Evolutionary conservation across 2,888 invertebrate species (phyloP), one percentile per base, ranked within the genome.

Genomic region (Odontocolon sp.): DNA sequence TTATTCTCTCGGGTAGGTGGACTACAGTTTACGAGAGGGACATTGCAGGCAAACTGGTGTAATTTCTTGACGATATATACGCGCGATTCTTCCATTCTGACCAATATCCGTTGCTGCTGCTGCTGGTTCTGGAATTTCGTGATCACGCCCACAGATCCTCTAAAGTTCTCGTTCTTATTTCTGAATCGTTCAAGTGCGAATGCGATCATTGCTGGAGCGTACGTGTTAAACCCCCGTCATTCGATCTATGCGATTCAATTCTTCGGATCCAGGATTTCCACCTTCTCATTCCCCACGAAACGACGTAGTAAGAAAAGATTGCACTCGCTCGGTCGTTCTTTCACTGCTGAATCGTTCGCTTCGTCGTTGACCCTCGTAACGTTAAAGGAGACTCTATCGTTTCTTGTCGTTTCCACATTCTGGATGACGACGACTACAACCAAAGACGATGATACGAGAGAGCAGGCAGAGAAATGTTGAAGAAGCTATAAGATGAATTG

Each of bases 211-310:
- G 23, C 11, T 16, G 4, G 23, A 61, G 9, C 2, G 28, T 54
- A 73, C 59, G 42, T 68, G 40, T 57, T 26, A 18, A 56, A n/a
- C 45, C 33, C 11, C 31, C 23, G 42, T 33, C 31, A 63, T 63
- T 68, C 21, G 28, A 38, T 21, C 45, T 61, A 56, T 52, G 54
- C 54, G 40, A 63, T 74, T 68, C 54, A 74, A 68, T 68, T 68
- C 16, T 45, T 47, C 26, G 18, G 26, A 11, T 63, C 54, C 45
- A 6, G 11, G 56, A 56, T 54, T 54, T 23, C 33, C 14, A 28
- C 14, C 5, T 9, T 9, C 42, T 8, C 28, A 28, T 56, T 14
- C 18, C 47, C 33, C 36, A 45, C 26, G 21, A 26, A 64, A 56
- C 56, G 64, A 50, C 47, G 28, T 38, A 38, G 59, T 38, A 52